phyloP scores from a whole-genome alignment of 2,888 invertebrate genomes.

The Lasioglossum marginatum region DNA sequence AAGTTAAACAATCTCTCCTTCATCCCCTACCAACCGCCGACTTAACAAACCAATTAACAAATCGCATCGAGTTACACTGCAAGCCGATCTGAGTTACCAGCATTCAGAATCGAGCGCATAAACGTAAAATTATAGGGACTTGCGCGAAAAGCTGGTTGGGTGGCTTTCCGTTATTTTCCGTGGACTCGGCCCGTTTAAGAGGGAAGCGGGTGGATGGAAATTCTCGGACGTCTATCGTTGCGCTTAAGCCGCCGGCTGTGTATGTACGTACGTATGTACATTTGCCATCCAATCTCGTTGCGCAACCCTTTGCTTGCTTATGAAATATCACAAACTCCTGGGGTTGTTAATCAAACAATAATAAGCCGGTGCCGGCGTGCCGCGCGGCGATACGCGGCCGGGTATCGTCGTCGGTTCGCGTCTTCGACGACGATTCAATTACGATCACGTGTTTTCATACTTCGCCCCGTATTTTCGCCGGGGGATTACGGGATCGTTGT shows the following conservation, averaged over 20 bases:
- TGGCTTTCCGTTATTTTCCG: neutral
- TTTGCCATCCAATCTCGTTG: constrained; percentile 71
- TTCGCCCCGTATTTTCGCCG: constrained; percentile 19
- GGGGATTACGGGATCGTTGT: neutral
- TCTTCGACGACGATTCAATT: constrained; percentile 55
- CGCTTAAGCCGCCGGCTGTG: constrained; percentile 49
- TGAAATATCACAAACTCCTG: constrained; percentile 73
- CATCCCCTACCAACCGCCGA: neutral
- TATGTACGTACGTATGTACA: constrained; percentile 50
- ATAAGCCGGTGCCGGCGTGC: constrained; percentile 63
- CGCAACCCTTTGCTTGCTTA: constrained; percentile 72
- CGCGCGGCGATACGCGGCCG: constrained; percentile 48
- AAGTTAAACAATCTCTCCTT: neutral
- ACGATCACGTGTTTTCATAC: constrained; percentile 27
- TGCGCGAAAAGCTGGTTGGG: neutral
- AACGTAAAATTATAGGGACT: neutral
- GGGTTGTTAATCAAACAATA: constrained; percentile 74
- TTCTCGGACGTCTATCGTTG: constrained; percentile 37
- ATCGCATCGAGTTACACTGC: neutral
- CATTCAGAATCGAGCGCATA: neutral
- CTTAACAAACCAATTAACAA: neutral
- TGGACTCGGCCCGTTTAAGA: neutral
- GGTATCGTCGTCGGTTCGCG: constrained; percentile 28
- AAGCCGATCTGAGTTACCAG: neutral
- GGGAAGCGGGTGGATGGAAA: constrained; percentile 45